These are phyloP conservation scores for Pelecanoides urinatrix DNA, from an alignment of 2,113 vertebrate genomes.

Conservation along the genomic window DNA sequence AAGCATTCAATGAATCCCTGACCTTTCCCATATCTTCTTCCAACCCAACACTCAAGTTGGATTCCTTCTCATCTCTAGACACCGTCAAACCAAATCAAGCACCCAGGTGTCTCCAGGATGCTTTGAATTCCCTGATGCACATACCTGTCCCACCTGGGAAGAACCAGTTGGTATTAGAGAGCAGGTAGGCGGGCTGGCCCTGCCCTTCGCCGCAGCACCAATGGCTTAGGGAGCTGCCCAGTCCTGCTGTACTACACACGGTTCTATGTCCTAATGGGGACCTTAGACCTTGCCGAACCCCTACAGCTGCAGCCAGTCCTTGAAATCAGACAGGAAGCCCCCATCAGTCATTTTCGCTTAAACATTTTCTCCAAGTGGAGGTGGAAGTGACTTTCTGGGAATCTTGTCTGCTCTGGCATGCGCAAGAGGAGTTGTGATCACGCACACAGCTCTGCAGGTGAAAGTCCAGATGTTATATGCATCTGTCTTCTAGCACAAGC, in stretches of 20 bases:
- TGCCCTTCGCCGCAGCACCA: background rate
- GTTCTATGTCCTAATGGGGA: accelerated
- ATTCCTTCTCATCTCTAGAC: background rate
- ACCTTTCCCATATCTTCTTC: background rate
- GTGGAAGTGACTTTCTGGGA: background rate
- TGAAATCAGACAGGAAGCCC: background rate
- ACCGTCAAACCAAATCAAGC: background rate
- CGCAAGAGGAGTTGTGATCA: background rate
- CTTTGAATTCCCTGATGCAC: background rate
- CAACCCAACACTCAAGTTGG: background rate
- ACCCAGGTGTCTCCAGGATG: background rate
- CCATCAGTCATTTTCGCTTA: accelerated
- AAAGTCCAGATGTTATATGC: accelerated
- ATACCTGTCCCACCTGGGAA: background rate
- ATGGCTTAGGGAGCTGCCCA: background rate
- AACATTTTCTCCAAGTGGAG: background rate
- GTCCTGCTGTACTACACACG: background rate
- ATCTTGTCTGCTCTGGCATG: background rate
- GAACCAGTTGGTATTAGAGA: background rate
- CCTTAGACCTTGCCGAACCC: background rate
- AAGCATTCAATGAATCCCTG: background rate
- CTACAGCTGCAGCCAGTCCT: background rate
- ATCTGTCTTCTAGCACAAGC: background rate
- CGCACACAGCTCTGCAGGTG: background rate
- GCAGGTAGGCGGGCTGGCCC: background rate